These are phyloP conservation scores for Sphaerophoria taeniata DNA, from an alignment of 2,888 invertebrate species.

Conservation along the genomic window DNA sequence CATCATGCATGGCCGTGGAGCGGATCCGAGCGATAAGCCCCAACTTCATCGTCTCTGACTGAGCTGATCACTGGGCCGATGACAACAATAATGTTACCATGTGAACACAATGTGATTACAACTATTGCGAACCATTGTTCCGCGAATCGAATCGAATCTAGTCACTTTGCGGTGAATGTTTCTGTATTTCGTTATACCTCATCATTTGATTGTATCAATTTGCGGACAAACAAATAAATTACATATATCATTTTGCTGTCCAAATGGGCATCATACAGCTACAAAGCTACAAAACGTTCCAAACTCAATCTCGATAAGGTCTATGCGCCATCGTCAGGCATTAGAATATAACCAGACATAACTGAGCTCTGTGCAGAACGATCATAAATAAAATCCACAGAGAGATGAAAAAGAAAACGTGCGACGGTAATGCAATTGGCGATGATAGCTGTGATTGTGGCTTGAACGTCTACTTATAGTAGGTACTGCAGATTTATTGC, in stretches of 20 bases:
- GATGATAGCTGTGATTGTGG: constrained; percentile 48
- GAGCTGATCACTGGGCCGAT: neutral
- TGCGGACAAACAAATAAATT: constrained; percentile 69
- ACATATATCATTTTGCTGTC: constrained; percentile 54
- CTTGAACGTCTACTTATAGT: constrained; percentile 13
- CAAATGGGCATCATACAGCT: constrained; percentile 47
- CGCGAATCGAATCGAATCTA: neutral
- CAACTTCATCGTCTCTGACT: constrained; percentile 1
- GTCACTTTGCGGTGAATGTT: neutral
- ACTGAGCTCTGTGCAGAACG: constrained; percentile 13
- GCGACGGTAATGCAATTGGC: constrained; percentile 43
- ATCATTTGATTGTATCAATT: constrained; percentile 64
- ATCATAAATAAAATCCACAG: constrained; percentile 64
- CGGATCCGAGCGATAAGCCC: constrained; percentile 7
- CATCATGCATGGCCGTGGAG: constrained; percentile 45
- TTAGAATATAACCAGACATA: constrained; percentile 53
- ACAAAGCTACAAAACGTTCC: constrained; percentile 54
- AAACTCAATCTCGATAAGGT: constrained; percentile 62
- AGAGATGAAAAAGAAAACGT: constrained; percentile 52
- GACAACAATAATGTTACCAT: constrained; percentile 46
- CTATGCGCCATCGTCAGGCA: constrained; percentile 48
- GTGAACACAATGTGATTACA: constrained; percentile 40
- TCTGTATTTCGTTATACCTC: constrained; percentile 25
- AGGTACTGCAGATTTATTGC: constrained; percentile 60
- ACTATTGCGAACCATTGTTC: constrained; percentile 36